Evolutionary conservation across 2,888 invertebrate species (phyloP), one percentile per base, ranked within the genome.

Genomic region (Pseudococcus longispinus): DNA sequence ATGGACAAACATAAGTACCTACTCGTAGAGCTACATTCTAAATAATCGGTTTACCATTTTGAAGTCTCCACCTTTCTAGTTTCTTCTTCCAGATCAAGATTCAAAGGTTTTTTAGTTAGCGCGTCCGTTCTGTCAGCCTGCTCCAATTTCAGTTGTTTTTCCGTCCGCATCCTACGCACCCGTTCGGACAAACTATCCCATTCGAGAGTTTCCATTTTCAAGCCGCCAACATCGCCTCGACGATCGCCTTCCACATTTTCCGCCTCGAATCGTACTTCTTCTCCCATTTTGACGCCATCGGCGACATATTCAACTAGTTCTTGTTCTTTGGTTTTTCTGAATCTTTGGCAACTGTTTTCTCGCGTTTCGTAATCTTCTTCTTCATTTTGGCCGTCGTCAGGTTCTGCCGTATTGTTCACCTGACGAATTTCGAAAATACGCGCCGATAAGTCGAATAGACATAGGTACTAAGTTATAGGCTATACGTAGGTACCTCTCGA

Each of bases 61-160:
- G 95, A 96, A 0, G 96, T 96, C 91, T 96, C 96, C 89, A 95
- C 94, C 91, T 96, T 96, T 88, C 96, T 93, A 8, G 96, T 96
- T 91, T 96, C 95, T 91, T 97, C 96, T 90, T 97, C 96, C 90
- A 95, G 94, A 90, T 96, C 96, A 89, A 96, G 95, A 91, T 96
- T 96, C 88, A 96, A 91, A 0, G 96, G 96, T 87, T 94, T 94
- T 90, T 95, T 95, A 60, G 95, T 95, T 89, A 96, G 92, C 5
- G 94, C 95, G 91, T 96, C 96, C 91, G 96, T 96, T 87, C 96
- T 93, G 89, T 95, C 95, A 88, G 93, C 92, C 88, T 89, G 85
- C 89, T 84, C 90, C 90, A 90, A 88, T 55, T 88, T 88, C 77
- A 87, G 88, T 65, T 89, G 87, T 29, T 88, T 88, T 60, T 87